phyloP scores from a whole-genome alignment of 23 tunicate genomes.

The Trididemnum clinides region DNA sequence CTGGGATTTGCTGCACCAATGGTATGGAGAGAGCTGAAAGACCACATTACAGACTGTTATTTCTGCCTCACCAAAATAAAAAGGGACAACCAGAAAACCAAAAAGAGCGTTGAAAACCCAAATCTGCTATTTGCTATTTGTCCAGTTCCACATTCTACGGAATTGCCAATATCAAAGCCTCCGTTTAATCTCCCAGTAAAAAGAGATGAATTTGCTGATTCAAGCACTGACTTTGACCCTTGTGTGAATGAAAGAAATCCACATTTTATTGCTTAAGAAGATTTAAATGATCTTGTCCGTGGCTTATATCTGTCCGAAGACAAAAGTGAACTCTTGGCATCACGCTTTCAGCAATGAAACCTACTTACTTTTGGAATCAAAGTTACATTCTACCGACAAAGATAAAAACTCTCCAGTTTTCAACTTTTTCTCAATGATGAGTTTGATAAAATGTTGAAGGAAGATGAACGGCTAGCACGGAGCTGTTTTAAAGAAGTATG shows the following conservation, averaged over 20 bases:
- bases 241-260: slow-evolving; percentile 1
- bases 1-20: slow-evolving; percentile 28
- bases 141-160: slow-evolving; percentile 6
- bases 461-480: too few relatives aligned
- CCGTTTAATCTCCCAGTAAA: neutral
- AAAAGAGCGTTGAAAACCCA: neutral
- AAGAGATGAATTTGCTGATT: neutral
- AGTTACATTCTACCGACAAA: slow-evolving; percentile 13
- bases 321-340: slow-evolving; percentile 23
- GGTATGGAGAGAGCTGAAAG: slow-evolving; percentile 31
- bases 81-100: neutral
- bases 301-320: neutral
- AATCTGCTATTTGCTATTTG: slow-evolving; percentile 10
- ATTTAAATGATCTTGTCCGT: slow-evolving; percentile 27
- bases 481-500: too few relatives aligned
- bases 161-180: neutral
- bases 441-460: too few relatives aligned
- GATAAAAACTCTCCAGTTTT: neutral
- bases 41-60: slow-evolving; percentile 24
- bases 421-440: neutral
- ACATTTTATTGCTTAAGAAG: slow-evolving; percentile 5
- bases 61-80: slow-evolving; percentile 31
- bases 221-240: neutral
- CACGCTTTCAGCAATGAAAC: slow-evolving; percentile 33
- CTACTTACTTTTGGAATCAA: slow-evolving; percentile 9